A percentile compares a stretch with the other conserved stretches of the same genome.
Evolutionary conservation across 2,888 invertebrate genomes (phyloP).

Genomic region (Acronicta alni): DNA sequence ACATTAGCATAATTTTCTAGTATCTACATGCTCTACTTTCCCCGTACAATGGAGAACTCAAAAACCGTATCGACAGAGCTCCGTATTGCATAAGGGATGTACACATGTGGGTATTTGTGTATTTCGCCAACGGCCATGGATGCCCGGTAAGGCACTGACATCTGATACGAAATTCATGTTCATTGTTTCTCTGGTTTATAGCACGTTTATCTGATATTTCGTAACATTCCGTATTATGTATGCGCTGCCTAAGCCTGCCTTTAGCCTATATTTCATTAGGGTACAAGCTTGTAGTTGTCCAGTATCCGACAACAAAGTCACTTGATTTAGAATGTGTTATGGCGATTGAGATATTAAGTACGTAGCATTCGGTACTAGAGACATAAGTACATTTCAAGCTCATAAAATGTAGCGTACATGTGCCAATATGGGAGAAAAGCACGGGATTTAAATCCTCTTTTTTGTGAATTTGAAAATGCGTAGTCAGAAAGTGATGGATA

Average conservation of each 20-base stretch:
- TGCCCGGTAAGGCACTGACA: conserved; percentile 47
- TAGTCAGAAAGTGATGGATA: too few relatives aligned
- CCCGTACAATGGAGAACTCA: conserved; percentile 62
- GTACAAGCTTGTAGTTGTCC: conserved; percentile 13
- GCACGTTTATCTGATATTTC: conserved; percentile 44
- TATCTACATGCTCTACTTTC: conserved; percentile 71
- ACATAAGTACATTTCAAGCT: too few relatives aligned
- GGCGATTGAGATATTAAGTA: not conserved
- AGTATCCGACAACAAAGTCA: conserved; percentile 1
- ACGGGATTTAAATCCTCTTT: too few relatives aligned
- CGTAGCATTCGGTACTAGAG: too few relatives aligned
- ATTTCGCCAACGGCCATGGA: conserved; percentile 26
- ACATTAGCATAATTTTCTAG: conserved; percentile 56
- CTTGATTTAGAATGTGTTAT: conserved; percentile 14
- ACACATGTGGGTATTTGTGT: conserved; percentile 25
- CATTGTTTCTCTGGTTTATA: conserved; percentile 41
- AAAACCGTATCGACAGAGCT: conserved; percentile 58
- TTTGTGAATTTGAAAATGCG: too few relatives aligned
- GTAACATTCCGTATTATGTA: conserved; percentile 31
- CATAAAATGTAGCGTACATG: too few relatives aligned
- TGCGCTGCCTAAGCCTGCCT: conserved; percentile 3
- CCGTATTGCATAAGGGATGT: conserved; percentile 53
- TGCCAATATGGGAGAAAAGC: too few relatives aligned
- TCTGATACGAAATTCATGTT: conserved; percentile 51
- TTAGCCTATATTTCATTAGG: conserved; percentile 12